Percentiles rank a stretch among this genome's conserved stretches.
These are phyloP conservation scores for Caenorhabditis doughertyi DNA, from an alignment of 2,888 invertebrate species.

Conservation along the genomic window DNA sequence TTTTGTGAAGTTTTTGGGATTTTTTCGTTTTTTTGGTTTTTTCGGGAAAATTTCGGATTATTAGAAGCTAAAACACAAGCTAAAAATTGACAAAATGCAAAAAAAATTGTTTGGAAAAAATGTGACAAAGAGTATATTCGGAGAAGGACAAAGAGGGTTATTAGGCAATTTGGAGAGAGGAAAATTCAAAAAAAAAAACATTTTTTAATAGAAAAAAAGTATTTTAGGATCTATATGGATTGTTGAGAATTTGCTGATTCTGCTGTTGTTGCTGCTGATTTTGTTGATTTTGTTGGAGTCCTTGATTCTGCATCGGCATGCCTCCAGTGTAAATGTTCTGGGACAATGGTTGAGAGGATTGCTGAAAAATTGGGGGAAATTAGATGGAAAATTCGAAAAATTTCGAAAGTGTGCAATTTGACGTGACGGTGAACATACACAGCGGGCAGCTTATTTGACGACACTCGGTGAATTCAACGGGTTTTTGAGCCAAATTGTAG, in stretches of 20 bases:
- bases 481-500: too few species aligned
- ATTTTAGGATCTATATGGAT: constrained; percentile 59
- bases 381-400: not conserved
- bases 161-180: not conserved
- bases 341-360: constrained; percentile 36
- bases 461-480: too few species aligned
- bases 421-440: too few species aligned
- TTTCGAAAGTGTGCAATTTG: not conserved
- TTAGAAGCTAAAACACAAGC: too few species aligned
- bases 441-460: too few species aligned
- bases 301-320: constrained; percentile 60
- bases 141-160: not conserved
- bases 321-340: constrained; percentile 66
- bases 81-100: too few species aligned
- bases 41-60: not conserved
- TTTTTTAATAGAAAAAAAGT: not conserved
- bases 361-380: constrained; percentile 38
- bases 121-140: not conserved
- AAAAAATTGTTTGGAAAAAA: too few species aligned
- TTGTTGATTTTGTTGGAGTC: constrained; percentile 47
- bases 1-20: not conserved
- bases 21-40: not conserved
- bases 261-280: constrained; percentile 61
- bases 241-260: constrained; percentile 66
- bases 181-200: not conserved